Percentiles rank a stretch among this genome's conserved stretches.
phyloP scores from a whole-genome alignment of 2,113 vertebrate genomes.

The Coptodon rendalli region DNA sequence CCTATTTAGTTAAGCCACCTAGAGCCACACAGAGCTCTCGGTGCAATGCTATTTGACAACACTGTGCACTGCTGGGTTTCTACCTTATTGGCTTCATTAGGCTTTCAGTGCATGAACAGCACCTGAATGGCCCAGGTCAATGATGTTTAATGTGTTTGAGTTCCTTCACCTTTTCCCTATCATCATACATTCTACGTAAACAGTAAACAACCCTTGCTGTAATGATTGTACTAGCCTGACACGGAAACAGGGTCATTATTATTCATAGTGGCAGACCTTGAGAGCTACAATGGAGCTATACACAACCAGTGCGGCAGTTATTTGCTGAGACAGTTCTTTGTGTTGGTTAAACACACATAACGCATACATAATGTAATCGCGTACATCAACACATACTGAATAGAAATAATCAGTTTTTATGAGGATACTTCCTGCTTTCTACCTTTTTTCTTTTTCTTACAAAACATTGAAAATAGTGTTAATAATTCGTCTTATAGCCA shows the following conservation, averaged over 20 bases:
- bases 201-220: conserved; percentile 24
- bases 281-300: neutral
- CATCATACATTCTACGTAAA: conserved; percentile 16
- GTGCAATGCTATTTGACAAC: neutral
- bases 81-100: conserved; percentile 28
- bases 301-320: neutral
- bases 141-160: conserved; percentile 32
- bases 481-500: neutral
- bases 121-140: conserved; percentile 27
- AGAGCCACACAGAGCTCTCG: neutral
- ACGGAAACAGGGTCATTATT: conserved; percentile 24
- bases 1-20: neutral
- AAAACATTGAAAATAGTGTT: neutral
- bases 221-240: conserved; percentile 30
- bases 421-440: neutral
- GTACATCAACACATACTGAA: neutral
- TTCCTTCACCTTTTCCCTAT: conserved; percentile 9
- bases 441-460: neutral
- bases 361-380: neutral
- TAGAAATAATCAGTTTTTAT: neutral
- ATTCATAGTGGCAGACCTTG: conserved; percentile 21
- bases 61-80: neutral
- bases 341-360: neutral
- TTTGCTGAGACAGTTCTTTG: neutral
- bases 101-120: conserved; percentile 1